These are phyloP conservation scores for Hesperia comma DNA, from an alignment of 2,888 invertebrate genomes.

Conservation along the genomic window DNA sequence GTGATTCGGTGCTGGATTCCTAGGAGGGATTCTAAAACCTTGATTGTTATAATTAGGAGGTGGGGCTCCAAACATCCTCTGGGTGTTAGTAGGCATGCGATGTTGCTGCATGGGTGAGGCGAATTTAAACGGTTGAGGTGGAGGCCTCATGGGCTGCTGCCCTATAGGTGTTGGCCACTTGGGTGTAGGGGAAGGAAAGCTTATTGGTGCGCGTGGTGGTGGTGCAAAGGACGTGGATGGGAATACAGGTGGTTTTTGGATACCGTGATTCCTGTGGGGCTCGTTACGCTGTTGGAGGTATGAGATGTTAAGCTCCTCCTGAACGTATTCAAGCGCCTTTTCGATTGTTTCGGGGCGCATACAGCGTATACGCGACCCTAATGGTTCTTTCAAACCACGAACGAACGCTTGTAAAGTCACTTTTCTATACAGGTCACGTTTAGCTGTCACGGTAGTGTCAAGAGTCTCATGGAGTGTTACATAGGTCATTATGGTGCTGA, in stretches of 20 bases:
- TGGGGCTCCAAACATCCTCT: constrained; percentile 16
- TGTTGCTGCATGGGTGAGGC: constrained; percentile 14
- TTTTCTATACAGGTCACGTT: constrained; percentile 40
- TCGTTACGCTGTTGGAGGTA: constrained; percentile 36
- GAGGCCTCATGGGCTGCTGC: constrained; percentile 31
- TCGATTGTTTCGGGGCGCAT: constrained; percentile 37
- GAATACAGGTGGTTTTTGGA: constrained; percentile 8
- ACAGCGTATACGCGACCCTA: constrained; percentile 44
- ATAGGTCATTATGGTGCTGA: constrained; percentile 41
- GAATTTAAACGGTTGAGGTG: constrained; percentile 29
- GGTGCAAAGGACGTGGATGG: constrained; percentile 18
- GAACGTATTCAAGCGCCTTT: constrained; percentile 39
- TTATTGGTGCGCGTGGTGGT: constrained; percentile 13
- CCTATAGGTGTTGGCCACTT: constrained; percentile 23
- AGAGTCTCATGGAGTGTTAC: constrained; percentile 33
- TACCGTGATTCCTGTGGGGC: constrained; percentile 14
- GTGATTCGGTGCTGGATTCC: not conserved
- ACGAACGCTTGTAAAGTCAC: constrained; percentile 38
- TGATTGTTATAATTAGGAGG: constrained; percentile 17
- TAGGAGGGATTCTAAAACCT: constrained; percentile 8
- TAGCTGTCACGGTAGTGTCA: constrained; percentile 36
- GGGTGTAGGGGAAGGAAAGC: constrained; percentile 9
- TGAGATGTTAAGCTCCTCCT: constrained; percentile 31
- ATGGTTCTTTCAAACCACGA: constrained; percentile 41
- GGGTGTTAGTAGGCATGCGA: constrained; percentile 27